Base-by-base conservation (phyloP, 2,113 vertebrate genomes). In the Zingel zingel region DNA sequence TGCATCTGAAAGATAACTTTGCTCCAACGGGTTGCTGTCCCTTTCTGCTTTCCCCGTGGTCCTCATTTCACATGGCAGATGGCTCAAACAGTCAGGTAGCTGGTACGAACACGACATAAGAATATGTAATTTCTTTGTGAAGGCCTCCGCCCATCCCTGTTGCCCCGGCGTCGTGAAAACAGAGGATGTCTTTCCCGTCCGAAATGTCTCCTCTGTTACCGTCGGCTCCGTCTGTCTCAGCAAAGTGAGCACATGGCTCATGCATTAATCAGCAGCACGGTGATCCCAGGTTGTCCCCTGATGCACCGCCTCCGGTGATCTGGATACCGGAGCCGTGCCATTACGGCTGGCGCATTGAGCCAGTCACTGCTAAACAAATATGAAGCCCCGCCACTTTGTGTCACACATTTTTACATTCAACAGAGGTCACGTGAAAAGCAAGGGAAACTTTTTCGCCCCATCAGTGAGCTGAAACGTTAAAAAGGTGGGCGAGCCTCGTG, bases 351-450 rank as follows among this genome's bases (percentile, higher is more conserved):
- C 45, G 59, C 82, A 43, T 16, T 33, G 78, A 89, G 85, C 80
- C 88, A 64, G 85, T 87, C 87, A 43, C 78, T 27, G 83, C 92
- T 93, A 94, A 94, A 89, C 93, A 93, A 94, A 94, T 94, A 94
- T 94, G 92, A 95, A 94, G 92, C 91, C 57, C 45, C 77, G 69
- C 90, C 94, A 94, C 94, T 95, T 94, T 95, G 92, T 94, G 94
- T 95, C 94, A 94, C 91, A 94, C 79, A 85, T 91, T 94, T 91
- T 96, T 92, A 95, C 81, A 92, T 95, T 94, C 92, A 94, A 93
- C 91, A 86, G 74, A 66, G 89, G 83, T 89, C 84, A 79, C 74
- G 67, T 91, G 87, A 88, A 88, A 87, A 87, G 59, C n/a, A 1
- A 33, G 68, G 76, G 73, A 85, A 88, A 84, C 87, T 71, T 83